Base-by-base conservation (phyloP, 2,113 vertebrate genomes). In the Alligator mississippiensis region DNA sequence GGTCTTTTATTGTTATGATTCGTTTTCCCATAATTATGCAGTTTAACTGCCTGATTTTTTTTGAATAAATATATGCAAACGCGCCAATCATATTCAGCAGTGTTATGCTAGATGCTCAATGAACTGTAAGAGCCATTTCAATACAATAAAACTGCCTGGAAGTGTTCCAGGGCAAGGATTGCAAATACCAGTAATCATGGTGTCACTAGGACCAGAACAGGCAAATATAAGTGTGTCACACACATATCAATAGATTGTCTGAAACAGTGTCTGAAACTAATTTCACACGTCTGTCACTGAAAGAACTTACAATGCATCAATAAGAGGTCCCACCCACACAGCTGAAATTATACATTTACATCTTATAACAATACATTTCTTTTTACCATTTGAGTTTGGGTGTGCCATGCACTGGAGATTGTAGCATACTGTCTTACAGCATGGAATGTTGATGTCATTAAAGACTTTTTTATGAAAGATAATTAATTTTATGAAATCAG, bases 51-150 rank as follows among this genome's bases (percentile, higher is more conserved):
- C 85, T 96, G 96, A 93, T 95, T 97, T 98, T 97, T 94, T 76
- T 83, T 85, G 47, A 97, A 97, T 97, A 98, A 98, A 98, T 97
- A 97, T 94, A 97, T 97, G 93, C 96, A 97, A 97, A 97, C 78
- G 88, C 85, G 94, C 98, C 98, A 98, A 97, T 98, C 96, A 97
- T 97, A 98, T 98, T 98, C 97, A 97, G 94, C 75, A 94, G 74
- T 97, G 97, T 98, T 98, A 97, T 97, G 97, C 96, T 98, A 95
- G 97, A 97, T 98, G 96, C 84, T 97, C 98, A 98, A 94, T 98
- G 98, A 98, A 98, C 98, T 98, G 97, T 97, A 97, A 97, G 97
- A 98, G 96, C 93, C 96, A 98, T 98, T 98, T 98, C 96, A 98
- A 97, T 97, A 98, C 97, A 98, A 98, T 98, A 98, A 97, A 98